Percentiles rank a stretch among this genome's conserved stretches.
Evolutionary conservation across 2,888 invertebrate species (phyloP).

Genomic region (Drosophila dives): DNA sequence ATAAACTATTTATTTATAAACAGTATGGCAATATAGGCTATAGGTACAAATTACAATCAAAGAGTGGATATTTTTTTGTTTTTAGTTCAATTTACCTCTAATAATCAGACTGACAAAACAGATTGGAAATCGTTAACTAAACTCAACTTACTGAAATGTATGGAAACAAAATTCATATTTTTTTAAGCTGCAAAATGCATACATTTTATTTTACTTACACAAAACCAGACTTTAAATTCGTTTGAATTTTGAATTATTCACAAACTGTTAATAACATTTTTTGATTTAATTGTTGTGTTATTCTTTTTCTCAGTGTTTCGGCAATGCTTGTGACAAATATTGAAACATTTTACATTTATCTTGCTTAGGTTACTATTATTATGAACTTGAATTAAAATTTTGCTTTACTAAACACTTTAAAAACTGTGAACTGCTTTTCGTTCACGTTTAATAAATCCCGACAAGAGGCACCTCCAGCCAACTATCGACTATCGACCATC

Average conservation of each 20-base stretch:
- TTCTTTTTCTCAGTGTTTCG: neutral
- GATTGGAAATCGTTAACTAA: neutral
- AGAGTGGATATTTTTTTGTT: neutral
- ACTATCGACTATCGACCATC: neutral
- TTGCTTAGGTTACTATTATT: neutral
- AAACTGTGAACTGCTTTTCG: neutral
- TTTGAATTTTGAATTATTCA: neutral
- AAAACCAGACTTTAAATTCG: neutral
- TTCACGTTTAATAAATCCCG: neutral
- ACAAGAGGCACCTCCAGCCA: slow-evolving; percentile 1
- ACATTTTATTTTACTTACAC: neutral
- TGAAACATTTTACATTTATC: neutral
- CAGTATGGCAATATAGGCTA: neutral
- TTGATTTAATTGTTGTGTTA: neutral
- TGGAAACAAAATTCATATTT: neutral
- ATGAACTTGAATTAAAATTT: neutral
- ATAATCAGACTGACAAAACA: neutral
- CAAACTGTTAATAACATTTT: neutral
- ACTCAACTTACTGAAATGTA: neutral
- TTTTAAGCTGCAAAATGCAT: neutral
- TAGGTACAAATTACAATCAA: neutral
- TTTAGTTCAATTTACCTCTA: no score
- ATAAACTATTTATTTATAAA: neutral
- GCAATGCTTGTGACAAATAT: neutral
- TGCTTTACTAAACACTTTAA: neutral